Evolutionary conservation across 53 echinoderm and acorn worm genomes (phyloP), one percentile per base, ranked within the genome.

Genomic region (Arbacia lixula): DNA sequence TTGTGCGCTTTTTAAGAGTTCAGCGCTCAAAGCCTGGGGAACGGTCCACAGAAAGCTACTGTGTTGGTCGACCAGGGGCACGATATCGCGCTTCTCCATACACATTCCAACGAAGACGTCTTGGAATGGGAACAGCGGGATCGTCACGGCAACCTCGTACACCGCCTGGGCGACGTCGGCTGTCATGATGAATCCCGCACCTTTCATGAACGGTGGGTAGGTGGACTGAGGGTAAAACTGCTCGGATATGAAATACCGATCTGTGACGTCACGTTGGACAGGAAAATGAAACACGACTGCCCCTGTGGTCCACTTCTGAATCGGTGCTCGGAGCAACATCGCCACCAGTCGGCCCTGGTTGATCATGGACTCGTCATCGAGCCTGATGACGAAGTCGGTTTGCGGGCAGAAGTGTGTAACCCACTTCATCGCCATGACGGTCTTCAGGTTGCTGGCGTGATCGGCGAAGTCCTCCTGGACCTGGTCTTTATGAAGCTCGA

Each of bases 381-480:
- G 85, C 54, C 90, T 93, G 30, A 87, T 78, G 71, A 88, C 87
- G 76, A 51, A 90, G 57, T 58, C 71, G 19, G 90, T 85, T 10
- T 72, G 58, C 0, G 63, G 72, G 39, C 93, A 93, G 56, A 62
- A 81, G 25, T 82, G 71, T 4, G 62, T 85, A 6, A 84, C 90
- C 93, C 93, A 93, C 62, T 93, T 93, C 31, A 93, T 63, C 9
- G 86, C 93, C 93, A 93, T 93, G 2, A 90, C 74, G 9, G 87
- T 93, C 67, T 93, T 93, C 41, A 90, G 79, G 64, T 90, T 93
- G 4, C 78, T 71, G 30, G 85, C 85, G 28, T 43, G 60, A 35
- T 93, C 93, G 0, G 79, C 53, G 40, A 93, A 93, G 27, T 85
- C 83, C 52, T 93, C 93, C 55, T 88, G 79, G 0, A 90, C 22